Evolutionary conservation across 2,888 invertebrate species (phyloP).

Genomic region (Morpho achilles): DNA sequence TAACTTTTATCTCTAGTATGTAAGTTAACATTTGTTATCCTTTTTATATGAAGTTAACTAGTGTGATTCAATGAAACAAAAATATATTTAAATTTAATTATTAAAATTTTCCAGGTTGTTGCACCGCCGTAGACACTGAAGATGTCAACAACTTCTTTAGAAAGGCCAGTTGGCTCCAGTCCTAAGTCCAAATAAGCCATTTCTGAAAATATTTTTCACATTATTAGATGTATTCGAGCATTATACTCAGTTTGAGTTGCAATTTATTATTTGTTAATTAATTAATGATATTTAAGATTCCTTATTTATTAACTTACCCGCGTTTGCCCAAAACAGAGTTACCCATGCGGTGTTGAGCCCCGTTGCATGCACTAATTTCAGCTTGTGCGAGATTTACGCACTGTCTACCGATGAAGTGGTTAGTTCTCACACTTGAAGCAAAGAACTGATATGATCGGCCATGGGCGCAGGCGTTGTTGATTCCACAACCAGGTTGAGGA

Average conservation of each 20-base stretch:
- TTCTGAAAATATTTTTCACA: constrained; percentile 3
- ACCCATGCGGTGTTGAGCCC: constrained; percentile 43
- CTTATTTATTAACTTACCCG: constrained; percentile 36
- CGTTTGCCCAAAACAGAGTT: constrained; percentile 43
- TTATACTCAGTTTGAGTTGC: too few relatives aligned
- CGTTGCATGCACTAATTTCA: constrained; percentile 39
- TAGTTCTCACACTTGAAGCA: constrained; percentile 46
- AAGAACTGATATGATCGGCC: constrained; percentile 47
- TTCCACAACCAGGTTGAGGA: constrained; percentile 58
- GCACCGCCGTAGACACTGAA: neutral
- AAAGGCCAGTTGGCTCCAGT: constrained; percentile 30
- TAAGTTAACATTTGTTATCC: too few relatives aligned
- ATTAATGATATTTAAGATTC: too few relatives aligned
- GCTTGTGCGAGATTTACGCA: constrained; percentile 46
- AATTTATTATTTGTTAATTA: too few relatives aligned
- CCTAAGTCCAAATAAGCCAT: constrained; percentile 27
- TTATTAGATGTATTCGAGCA: too few relatives aligned
- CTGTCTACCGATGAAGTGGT: constrained; percentile 45
- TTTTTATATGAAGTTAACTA: neutral
- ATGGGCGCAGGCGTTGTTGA: constrained; percentile 52
- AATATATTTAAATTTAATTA: too few relatives aligned
- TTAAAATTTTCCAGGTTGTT: too few relatives aligned
- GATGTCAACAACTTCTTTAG: constrained; percentile 12
- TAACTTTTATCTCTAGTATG: too few relatives aligned
- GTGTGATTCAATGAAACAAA: too few relatives aligned